phyloP scores from a whole-genome alignment of 2,888 invertebrate genomes.

The Nomada ferruginata region DNA sequence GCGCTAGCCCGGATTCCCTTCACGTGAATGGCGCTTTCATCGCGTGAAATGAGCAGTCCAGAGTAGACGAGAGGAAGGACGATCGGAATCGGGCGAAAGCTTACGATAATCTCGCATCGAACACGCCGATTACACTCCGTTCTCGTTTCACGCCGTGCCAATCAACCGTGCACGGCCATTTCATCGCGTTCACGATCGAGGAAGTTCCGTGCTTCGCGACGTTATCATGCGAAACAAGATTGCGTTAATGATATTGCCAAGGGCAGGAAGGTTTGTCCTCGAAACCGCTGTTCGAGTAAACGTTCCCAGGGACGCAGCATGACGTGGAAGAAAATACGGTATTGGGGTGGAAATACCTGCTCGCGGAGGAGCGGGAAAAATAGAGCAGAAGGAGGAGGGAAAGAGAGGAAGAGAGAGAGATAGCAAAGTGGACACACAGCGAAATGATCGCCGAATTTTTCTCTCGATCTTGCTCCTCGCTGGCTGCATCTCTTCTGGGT shows the following conservation, averaged over 20 bases:
- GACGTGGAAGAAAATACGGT: not conserved
- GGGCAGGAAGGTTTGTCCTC: not conserved
- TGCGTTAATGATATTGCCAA: slow-evolving; percentile 32
- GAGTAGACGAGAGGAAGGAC: slow-evolving; percentile 21
- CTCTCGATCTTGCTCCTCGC: slow-evolving; percentile 34
- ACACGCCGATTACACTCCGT: slow-evolving; percentile 52
- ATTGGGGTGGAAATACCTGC: too few relatives aligned
- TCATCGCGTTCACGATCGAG: not conserved
- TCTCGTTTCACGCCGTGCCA: slow-evolving; percentile 32
- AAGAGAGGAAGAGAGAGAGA: slow-evolving; percentile 38
- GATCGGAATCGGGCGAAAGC: slow-evolving; percentile 51
- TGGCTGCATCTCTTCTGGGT: slow-evolving; percentile 1
- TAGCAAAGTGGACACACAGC: slow-evolving; percentile 39
- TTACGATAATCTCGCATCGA: slow-evolving; percentile 57
- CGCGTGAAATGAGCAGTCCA: slow-evolving; percentile 54
- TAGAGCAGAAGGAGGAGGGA: not conserved
- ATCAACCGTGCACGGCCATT: slow-evolving; percentile 15
- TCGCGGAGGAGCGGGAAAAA: slow-evolving; percentile 20
- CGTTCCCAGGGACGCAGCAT: slow-evolving; percentile 1
- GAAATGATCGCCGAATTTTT: slow-evolving; percentile 65
- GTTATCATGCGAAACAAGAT: slow-evolving; percentile 6
- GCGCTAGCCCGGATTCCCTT: slow-evolving; percentile 49
- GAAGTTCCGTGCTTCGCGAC: not conserved
- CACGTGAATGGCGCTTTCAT: slow-evolving; percentile 53
- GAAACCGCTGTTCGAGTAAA: slow-evolving; percentile 3